These are phyloP conservation scores for Microtus montanus DNA, from an alignment of 2,113 vertebrate genomes.

Conservation along the genomic window DNA sequence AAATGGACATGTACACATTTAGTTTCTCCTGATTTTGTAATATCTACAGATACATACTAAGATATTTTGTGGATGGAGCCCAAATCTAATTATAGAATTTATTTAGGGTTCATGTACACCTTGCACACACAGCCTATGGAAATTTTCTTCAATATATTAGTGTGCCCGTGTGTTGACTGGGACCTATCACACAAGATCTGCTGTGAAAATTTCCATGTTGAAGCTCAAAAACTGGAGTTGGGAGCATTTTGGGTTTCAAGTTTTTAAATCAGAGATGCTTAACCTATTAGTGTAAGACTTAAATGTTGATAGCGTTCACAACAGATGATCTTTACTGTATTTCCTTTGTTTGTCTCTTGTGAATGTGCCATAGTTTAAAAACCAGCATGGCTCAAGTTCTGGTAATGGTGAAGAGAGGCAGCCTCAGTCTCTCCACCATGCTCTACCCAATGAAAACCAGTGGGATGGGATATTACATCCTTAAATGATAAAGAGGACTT, in stretches of 20 bases:
- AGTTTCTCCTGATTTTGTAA: background rate
- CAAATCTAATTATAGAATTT: background rate
- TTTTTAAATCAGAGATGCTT: background rate
- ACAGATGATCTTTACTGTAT: background rate
- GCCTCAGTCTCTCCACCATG: background rate
- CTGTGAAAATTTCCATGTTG: background rate
- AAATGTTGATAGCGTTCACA: background rate
- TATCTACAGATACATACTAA: background rate
- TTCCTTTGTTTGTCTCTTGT: constrained; percentile 21
- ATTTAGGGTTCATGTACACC: background rate
- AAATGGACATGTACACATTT: background rate
- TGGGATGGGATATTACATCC: background rate
- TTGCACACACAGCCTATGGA: background rate
- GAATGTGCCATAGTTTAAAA: background rate
- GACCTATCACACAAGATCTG: background rate
- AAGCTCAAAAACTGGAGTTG: background rate
- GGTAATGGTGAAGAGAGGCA: background rate
- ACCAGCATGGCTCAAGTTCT: background rate
- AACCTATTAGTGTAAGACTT: background rate
- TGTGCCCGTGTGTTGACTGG: background rate
- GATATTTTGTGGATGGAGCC: background rate
- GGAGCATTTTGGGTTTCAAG: background rate
- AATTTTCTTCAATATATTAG: background rate
- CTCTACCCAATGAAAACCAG: background rate
- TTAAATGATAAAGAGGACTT: background rate